phyloP scores from a whole-genome alignment of 2,113 vertebrate species.

The Naja naja region DNA sequence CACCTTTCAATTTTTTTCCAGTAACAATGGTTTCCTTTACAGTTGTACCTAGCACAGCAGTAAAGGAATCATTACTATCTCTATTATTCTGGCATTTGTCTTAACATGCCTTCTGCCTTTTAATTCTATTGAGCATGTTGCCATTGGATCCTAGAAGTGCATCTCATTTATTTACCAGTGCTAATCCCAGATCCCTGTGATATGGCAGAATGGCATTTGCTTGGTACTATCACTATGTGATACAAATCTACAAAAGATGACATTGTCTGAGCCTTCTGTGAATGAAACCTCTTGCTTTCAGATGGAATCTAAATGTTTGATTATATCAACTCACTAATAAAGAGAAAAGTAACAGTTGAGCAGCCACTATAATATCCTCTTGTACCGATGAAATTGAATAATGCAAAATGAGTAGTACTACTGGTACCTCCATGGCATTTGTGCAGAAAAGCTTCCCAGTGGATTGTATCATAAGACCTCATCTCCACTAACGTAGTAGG shows the following conservation, averaged over 20 bases:
- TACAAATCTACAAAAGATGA: not conserved
- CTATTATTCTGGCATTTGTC: not conserved
- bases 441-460: not conserved
- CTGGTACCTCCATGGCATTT: not conserved
- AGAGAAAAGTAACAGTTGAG: not conserved
- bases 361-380: not conserved
- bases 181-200: not conserved
- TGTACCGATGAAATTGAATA: not conserved
- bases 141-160: not conserved
- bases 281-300: not conserved
- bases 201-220: not conserved
- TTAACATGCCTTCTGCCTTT: not conserved
- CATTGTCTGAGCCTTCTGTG: not conserved
- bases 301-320: not conserved
- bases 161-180: not conserved
- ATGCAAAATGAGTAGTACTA: not conserved
- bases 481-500: no score
- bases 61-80: slow-evolving; percentile 20
- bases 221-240: not conserved
- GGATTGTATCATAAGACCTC: not conserved
- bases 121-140: not conserved
- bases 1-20: not conserved
- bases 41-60: slow-evolving; percentile 4
- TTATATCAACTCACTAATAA: not conserved
- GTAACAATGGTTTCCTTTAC: slow-evolving; percentile 9